Percentiles rank a stretch among this genome's conserved stretches.
phyloP scores from a whole-genome alignment of 92 coral and sea anemone species.

The Palythoa grandis region DNA sequence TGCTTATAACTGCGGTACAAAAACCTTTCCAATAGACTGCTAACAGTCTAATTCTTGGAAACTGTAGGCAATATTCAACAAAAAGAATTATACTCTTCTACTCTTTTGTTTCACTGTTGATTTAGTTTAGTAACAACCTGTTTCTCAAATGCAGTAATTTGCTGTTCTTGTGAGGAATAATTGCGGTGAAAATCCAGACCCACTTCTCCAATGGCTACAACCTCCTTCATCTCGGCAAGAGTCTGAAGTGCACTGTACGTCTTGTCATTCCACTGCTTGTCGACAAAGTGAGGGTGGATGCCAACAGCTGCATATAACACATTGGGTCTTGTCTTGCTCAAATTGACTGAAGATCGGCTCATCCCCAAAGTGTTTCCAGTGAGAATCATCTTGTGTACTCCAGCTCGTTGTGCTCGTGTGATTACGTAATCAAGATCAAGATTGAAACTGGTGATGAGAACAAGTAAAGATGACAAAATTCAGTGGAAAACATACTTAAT shows the following conservation, averaged over 20 bases:
- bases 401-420: slow-evolving; percentile 83
- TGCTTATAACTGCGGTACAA: too few species aligned
- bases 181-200: slow-evolving; percentile 95
- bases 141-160: slow-evolving; percentile 86
- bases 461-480: not conserved
- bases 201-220: slow-evolving; percentile 97
- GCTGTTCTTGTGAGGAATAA: slow-evolving; percentile 88
- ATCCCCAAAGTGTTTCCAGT: slow-evolving; percentile 92
- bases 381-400: slow-evolving; percentile 93
- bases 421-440: slow-evolving; percentile 89
- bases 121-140: slow-evolving; percentile 63
- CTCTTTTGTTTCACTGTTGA: too few species aligned
- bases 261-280: slow-evolving; percentile 90
- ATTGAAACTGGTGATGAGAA: slow-evolving; percentile 69
- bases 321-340: slow-evolving; percentile 86
- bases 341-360: slow-evolving; percentile 83
- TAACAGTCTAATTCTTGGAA: too few species aligned
- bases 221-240: slow-evolving; percentile 86
- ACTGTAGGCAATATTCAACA: too few species aligned
- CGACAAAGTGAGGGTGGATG: slow-evolving; percentile 94
- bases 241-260: slow-evolving; percentile 68
- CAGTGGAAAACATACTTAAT: too few species aligned
- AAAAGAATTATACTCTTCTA: too few species aligned
- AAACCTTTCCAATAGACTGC: too few species aligned
- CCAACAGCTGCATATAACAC: slow-evolving; percentile 91